Evolutionary conservation across 2,888 invertebrate genomes (phyloP).

Genomic region (Eupeodes latifasciatus): DNA sequence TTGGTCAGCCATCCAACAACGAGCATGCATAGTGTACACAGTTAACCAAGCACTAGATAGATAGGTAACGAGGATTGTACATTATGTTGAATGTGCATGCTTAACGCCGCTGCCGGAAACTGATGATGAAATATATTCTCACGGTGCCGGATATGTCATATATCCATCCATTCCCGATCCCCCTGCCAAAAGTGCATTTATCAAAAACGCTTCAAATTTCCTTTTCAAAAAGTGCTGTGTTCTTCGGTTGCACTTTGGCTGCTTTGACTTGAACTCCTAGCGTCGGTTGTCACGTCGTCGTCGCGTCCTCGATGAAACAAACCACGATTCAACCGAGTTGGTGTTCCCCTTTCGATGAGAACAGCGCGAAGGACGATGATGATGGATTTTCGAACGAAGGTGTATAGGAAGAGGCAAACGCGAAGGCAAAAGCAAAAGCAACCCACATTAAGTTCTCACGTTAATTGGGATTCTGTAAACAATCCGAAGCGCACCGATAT

Average conservation of each 20-base stretch:
- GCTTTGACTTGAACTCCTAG: neutral
- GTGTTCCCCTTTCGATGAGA: neutral
- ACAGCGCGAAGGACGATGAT: neutral
- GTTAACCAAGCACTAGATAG: no score
- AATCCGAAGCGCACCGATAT: slow-evolving; percentile 65
- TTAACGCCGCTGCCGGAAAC: slow-evolving; percentile 49
- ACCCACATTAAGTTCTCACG: slow-evolving; percentile 75
- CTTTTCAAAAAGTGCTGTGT: slow-evolving; percentile 18
- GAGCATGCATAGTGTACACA: neutral
- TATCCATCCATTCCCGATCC: slow-evolving; percentile 26
- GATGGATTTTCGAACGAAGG: slow-evolving; percentile 10
- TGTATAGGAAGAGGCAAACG: neutral
- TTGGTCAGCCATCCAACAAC: slow-evolving; percentile 55
- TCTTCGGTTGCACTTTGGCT: slow-evolving; percentile 13
- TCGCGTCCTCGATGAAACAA: neutral
- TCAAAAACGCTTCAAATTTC: slow-evolving; percentile 72
- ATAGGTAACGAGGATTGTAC: no score
- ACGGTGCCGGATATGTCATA: slow-evolving; percentile 74
- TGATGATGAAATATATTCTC: slow-evolving; percentile 58
- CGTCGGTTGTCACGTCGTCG: no score
- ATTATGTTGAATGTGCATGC: neutral
- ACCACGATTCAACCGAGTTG: slow-evolving; percentile 1
- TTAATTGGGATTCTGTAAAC: slow-evolving; percentile 76
- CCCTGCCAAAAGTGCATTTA: slow-evolving; percentile 15
- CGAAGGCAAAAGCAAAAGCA: neutral